A percentile compares a stretch with the other conserved stretches of the same genome.
These are phyloP conservation scores for Pampus argenteus DNA, from an alignment of 2,797 vertebrate species.

Conservation along the genomic window DNA sequence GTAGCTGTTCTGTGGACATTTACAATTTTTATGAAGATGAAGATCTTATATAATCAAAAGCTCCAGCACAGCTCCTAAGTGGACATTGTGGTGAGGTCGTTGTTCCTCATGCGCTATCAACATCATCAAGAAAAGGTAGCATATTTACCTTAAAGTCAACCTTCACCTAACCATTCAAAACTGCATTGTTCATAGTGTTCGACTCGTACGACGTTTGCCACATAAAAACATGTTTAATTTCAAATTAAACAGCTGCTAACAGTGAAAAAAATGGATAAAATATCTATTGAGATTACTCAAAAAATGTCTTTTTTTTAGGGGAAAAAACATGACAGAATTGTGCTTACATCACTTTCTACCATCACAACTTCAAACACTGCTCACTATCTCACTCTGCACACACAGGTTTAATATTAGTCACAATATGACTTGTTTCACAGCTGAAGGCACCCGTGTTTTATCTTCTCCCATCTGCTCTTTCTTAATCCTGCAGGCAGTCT, in stretches of 20 bases:
- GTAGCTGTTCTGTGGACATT: not conserved
- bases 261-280: conserved; percentile 37
- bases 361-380: conserved; percentile 15
- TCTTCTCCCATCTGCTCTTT: conserved; percentile 1
- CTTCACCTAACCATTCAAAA: conserved; percentile 16
- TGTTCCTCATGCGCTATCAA: not conserved
- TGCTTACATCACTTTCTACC: conserved; percentile 61
- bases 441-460: conserved; percentile 70
- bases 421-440: conserved; percentile 33
- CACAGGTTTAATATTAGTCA: conserved; percentile 21
- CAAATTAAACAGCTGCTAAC: conserved; percentile 39
- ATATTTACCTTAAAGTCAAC: conserved; percentile 30
- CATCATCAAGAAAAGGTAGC: not conserved
- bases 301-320: conserved; percentile 6
- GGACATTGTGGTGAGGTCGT: not conserved
- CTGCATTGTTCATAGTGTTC: not conserved
- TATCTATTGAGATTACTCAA: conserved; percentile 26
- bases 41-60: not conserved
- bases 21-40: conserved; percentile 7
- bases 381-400: conserved; percentile 1
- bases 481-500: conserved; percentile 24
- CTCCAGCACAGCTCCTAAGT: not conserved
- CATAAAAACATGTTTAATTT: conserved; percentile 69
- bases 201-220: conserved; percentile 24
- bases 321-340: conserved; percentile 53